Conservation (phyloP, 2,888 invertebrate species). For the Matsumyia berberina region DNA sequence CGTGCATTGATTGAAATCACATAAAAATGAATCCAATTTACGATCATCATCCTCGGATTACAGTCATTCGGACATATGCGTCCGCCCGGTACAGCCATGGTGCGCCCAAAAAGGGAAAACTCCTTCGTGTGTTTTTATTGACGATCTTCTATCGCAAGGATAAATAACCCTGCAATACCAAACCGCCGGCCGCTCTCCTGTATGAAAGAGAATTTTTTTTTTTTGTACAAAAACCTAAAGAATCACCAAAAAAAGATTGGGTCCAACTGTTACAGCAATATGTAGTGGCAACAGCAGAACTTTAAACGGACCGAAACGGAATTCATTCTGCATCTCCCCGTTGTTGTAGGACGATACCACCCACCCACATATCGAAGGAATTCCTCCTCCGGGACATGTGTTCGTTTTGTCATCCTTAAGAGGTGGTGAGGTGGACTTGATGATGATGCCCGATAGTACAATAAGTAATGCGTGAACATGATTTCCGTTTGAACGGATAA, state of each 20-base stretch:
- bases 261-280: conserved; percentile 31
- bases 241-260: conserved; percentile 13
- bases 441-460: conserved; percentile 63
- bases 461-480: conserved; percentile 68
- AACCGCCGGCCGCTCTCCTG: not conserved
- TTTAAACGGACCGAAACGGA: conserved; percentile 59
- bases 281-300: conserved; percentile 27
- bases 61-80: conserved; percentile 52
- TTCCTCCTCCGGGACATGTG: conserved; percentile 42
- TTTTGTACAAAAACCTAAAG: conserved; percentile 2
- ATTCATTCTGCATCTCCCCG: conserved; percentile 18
- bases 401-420: conserved; percentile 52
- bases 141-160: conserved; percentile 41
- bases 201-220: conserved; percentile 10
- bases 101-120: not conserved
- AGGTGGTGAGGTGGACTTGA: conserved; percentile 59
- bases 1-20: conserved; percentile 48
- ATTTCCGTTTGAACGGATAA: conserved; percentile 68
- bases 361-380: conserved; percentile 13
- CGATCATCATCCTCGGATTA: conserved; percentile 58
- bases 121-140: conserved; percentile 41
- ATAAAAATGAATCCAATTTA: conserved; percentile 59
- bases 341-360: conserved; percentile 14
- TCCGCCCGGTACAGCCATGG: conserved; percentile 6
- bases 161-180: conserved; percentile 37